phyloP scores from a whole-genome alignment of 1,140 invertebrate species.

The Drosophila sp. region DNA sequence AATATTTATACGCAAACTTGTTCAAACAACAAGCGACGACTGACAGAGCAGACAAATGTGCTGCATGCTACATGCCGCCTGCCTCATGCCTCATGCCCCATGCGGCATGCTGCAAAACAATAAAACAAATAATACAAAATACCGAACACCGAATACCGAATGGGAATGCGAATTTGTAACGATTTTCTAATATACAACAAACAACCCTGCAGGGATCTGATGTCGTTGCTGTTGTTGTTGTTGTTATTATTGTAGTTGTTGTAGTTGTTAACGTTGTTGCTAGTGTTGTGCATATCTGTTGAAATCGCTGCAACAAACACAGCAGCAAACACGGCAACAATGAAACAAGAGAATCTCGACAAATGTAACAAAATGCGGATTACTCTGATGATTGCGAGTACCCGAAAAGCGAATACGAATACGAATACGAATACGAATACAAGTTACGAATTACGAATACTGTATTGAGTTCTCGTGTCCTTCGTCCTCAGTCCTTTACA shows the following conservation, averaged over 20 bases:
- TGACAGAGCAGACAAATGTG: conserved; percentile 70
- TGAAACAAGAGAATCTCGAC: conserved; percentile 24
- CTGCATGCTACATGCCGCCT: conserved; percentile 19
- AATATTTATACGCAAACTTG: conserved; percentile 83
- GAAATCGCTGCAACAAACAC: conserved; percentile 77
- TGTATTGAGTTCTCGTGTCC: conserved; percentile 32
- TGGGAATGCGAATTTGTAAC: conserved; percentile 66
- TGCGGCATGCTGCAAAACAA: conserved; percentile 56
- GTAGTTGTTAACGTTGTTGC: no score
- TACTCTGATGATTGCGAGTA: conserved; percentile 47
- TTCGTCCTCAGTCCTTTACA: conserved; percentile 6
- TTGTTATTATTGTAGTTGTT: conserved; percentile 53
- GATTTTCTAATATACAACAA: conserved; percentile 78
- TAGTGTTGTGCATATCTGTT: conserved; percentile 66
- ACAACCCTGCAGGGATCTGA: conserved; percentile 58
- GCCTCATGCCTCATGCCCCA: conserved; percentile 6
- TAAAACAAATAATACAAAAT: conserved; percentile 70
- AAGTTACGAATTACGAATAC: conserved; percentile 8
- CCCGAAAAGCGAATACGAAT: conserved; percentile 8
- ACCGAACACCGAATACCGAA: conserved; percentile 33
- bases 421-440: neutral
- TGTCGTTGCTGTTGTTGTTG: conserved; percentile 39
- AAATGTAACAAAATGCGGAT: conserved; percentile 83
- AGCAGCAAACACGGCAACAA: conserved; percentile 27
- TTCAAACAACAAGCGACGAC: conserved; percentile 66